Conservation (phyloP, 30 jellyfish, hydroid and myxozoan species). For the Haliclystus octoradiatus region DNA sequence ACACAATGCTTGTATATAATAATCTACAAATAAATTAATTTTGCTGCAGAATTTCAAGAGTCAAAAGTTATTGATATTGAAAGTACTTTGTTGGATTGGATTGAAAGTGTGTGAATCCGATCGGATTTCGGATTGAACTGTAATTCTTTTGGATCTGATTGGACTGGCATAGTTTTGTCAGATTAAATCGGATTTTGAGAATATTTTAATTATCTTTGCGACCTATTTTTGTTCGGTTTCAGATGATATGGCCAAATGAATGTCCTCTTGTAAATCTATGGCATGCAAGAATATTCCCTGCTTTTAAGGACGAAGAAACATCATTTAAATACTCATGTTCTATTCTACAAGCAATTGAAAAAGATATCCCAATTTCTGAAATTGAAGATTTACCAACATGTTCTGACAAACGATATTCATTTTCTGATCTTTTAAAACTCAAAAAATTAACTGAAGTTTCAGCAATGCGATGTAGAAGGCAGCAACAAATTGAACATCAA, state of each 20-base stretch:
- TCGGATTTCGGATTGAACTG: no score
- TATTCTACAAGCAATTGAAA: slow-evolving; percentile 23
- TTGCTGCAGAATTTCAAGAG: no score
- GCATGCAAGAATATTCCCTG: slow-evolving; percentile 82
- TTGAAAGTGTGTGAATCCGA: no score
- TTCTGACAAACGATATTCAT: slow-evolving; percentile 28
- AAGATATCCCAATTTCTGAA: neutral
- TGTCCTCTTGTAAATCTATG: slow-evolving; percentile 61
- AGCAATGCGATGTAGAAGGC: slow-evolving; percentile 55
- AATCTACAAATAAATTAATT: no score
- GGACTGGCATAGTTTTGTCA: no score
- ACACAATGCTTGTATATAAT: no score
- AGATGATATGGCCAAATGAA: slow-evolving; percentile 77
- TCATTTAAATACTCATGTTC: slow-evolving; percentile 39
- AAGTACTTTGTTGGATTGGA: no score
- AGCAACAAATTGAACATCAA: slow-evolving; percentile 12
- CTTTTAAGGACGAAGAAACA: slow-evolving; percentile 35
- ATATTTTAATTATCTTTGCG: neutral
- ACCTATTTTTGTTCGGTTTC: neutral
- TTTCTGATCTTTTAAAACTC: slow-evolving; percentile 63
- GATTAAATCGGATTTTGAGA: neutral
- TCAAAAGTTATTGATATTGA: no score
- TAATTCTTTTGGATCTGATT: no score
- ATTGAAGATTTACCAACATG: neutral
- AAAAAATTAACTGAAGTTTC: slow-evolving; percentile 47